phyloP scores from a whole-genome alignment of 2,113 vertebrate genomes.

The Hemiprocne comata region DNA sequence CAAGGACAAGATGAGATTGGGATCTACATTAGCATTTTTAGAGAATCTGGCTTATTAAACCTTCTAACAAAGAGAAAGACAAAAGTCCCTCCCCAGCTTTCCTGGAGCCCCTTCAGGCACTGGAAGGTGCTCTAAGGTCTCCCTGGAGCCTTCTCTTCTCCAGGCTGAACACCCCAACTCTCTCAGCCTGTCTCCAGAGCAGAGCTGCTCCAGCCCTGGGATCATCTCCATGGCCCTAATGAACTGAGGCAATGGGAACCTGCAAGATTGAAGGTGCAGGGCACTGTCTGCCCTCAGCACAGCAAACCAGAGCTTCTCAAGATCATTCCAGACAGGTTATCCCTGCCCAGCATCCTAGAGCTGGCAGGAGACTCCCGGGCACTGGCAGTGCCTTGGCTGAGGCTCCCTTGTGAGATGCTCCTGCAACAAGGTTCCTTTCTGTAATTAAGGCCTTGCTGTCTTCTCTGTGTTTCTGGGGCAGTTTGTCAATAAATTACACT shows the following conservation, averaged over 20 bases:
- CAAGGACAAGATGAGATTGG: not conserved
- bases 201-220: too few species aligned
- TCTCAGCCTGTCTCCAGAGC: too few species aligned
- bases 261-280: not conserved
- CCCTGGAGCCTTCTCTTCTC: too few species aligned
- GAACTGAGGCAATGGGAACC: not conserved
- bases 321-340: rapidly evolving
- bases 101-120: too few species aligned
- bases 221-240: not conserved
- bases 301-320: not conserved
- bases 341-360: not conserved
- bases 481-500: slow-evolving; percentile 63
- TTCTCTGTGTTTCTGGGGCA: slow-evolving; percentile 39
- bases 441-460: slow-evolving; percentile 30
- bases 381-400: not conserved
- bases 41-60: not conserved
- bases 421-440: not conserved
- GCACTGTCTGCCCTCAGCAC: not conserved
- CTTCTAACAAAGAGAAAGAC: not conserved
- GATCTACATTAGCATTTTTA: not conserved
- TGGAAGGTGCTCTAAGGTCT: too few species aligned
- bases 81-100: too few species aligned
- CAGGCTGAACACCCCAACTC: too few species aligned
- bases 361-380: not conserved
- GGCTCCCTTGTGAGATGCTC: not conserved